Conservation (phyloP, 2,888 invertebrate genomes). For the Eulithis testata region DNA sequence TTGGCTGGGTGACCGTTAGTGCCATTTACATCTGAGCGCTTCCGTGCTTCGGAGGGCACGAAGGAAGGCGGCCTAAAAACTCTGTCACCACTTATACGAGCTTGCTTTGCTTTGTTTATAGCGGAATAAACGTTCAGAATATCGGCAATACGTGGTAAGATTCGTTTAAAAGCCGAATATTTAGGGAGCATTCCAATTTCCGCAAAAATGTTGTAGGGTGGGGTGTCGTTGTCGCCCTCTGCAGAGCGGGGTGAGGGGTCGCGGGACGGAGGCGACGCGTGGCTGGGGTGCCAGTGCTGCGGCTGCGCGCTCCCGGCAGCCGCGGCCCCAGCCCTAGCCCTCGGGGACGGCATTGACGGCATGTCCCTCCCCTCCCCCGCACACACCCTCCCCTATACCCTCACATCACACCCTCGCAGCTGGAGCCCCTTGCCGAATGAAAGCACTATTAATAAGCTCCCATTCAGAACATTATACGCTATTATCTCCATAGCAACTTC, state of each 20-base stretch:
- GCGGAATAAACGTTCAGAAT: constrained; percentile 30
- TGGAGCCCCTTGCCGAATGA: constrained; percentile 51
- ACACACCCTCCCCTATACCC: constrained; percentile 31
- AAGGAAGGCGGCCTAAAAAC: no score
- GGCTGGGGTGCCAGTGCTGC: constrained; percentile 50
- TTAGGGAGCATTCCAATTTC: constrained; percentile 73
- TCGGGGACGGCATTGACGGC: constrained; percentile 64
- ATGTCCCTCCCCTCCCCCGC: constrained; percentile 45
- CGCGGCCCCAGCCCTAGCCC: constrained; percentile 42
- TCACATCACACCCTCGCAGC: constrained; percentile 44
- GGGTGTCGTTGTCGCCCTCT: constrained; percentile 66
- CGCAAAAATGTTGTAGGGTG: constrained; percentile 72
- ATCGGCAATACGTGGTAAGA: constrained; percentile 33
- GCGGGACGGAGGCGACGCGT: constrained; percentile 47
- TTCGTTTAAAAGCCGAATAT: constrained; percentile 51
- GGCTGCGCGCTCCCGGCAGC: constrained; percentile 56
- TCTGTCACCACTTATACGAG: no score
- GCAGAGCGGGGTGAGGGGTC: constrained; percentile 63
- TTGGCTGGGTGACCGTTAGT: no score
- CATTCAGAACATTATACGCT: constrained; percentile 69
- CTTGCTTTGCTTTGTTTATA: constrained; percentile 12
- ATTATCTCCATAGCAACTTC: constrained; percentile 65
- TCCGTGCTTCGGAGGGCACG: no score
- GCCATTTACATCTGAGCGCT: no score
- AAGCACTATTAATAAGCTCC: constrained; percentile 72